Conservation (phyloP, 2,113 vertebrate genomes). For the Uria aalge region DNA sequence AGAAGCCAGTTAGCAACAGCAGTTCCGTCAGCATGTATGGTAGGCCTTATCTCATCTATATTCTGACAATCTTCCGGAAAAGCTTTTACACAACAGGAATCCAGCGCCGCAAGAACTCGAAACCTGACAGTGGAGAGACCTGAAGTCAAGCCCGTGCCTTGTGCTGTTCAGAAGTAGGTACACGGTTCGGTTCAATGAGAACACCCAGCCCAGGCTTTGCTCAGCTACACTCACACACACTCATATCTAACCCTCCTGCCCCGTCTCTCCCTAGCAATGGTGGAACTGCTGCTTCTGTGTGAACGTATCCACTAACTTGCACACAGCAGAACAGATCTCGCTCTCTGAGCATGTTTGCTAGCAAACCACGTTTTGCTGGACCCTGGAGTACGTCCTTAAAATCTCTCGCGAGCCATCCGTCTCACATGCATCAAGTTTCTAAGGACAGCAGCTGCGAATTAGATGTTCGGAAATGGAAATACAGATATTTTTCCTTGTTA, state of each 20-base stretch:
- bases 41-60: not conserved
- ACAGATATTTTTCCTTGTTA: rapidly evolving
- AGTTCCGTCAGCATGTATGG: not conserved
- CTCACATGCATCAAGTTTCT: rapidly evolving
- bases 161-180: too few relatives aligned
- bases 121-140: not conserved
- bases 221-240: not conserved
- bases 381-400: not conserved
- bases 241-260: not conserved
- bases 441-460: not conserved
- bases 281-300: not conserved
- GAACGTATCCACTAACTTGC: rapidly evolving
- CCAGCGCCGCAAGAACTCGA: not conserved
- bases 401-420: too few relatives aligned
- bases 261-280: not conserved
- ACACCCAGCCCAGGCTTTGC: not conserved
- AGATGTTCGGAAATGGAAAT: rapidly evolving
- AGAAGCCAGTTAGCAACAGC: not conserved
- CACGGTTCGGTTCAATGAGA: not conserved
- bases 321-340: not conserved
- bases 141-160: not conserved
- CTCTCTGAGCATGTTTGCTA: rapidly evolving
- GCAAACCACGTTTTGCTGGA: not conserved
- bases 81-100: not conserved
- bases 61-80: not conserved